Conservation (phyloP, 2,113 vertebrate species). For the Microcebus jonahi region DNA sequence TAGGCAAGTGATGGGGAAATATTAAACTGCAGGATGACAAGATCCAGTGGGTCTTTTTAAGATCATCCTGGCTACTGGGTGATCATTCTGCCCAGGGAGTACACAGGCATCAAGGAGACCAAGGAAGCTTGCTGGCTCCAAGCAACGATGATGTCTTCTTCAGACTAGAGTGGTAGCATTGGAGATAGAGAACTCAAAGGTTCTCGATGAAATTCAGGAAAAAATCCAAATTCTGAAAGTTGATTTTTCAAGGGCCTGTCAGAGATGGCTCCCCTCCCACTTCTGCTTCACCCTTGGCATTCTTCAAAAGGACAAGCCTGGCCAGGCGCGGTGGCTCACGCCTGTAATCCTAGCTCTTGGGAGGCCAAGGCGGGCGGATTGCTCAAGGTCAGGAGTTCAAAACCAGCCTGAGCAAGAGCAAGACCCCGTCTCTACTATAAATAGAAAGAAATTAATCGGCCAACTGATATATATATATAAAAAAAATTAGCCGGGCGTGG, state of each 20-base stretch:
- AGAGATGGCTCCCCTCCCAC: background rate
- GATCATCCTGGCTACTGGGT: background rate
- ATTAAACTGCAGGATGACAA: background rate
- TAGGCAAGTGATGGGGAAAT: background rate
- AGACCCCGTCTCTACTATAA: no score
- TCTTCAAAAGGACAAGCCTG: background rate
- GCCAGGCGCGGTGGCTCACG: no score
- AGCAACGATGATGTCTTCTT: background rate
- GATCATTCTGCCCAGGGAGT: background rate
- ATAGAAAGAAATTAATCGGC: no score
- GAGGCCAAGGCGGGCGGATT: no score
- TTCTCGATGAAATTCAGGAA: background rate
- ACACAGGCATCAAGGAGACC: background rate
- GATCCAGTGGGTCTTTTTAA: background rate
- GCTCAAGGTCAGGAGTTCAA: no score
- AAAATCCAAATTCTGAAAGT: constrained; percentile 40
- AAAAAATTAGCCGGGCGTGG: no score
- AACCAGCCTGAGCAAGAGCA: no score
- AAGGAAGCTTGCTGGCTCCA: background rate
- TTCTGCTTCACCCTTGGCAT: background rate
- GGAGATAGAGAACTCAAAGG: background rate
- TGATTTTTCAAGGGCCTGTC: background rate
- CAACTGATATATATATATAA: no score
- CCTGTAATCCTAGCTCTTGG: no score
- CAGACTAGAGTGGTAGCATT: background rate